Evolutionary conservation across 2,797 vertebrate species (phyloP).

Genomic region (Dendrocincla tyrannina): DNA sequence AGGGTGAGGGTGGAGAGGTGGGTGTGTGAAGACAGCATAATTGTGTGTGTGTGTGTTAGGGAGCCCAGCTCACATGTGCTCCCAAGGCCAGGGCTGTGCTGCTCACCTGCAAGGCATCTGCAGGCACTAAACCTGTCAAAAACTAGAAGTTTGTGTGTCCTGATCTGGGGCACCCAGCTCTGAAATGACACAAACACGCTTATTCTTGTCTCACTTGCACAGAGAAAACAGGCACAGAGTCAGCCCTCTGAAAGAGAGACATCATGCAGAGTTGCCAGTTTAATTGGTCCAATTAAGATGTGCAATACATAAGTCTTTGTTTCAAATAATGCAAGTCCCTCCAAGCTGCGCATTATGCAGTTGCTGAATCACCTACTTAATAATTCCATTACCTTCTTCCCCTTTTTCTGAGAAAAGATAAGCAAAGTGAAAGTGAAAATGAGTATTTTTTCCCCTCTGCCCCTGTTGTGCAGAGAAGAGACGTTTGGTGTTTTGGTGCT

Average conservation of each 20-base stretch:
- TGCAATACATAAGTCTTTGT: conserved; percentile 26
- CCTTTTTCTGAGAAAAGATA: background rate
- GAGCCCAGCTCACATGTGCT: background rate
- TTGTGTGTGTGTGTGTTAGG: background rate
- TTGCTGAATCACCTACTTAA: conserved; percentile 38
- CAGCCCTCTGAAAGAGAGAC: conserved; percentile 5
- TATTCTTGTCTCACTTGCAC: background rate
- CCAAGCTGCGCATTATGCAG: conserved; percentile 48
- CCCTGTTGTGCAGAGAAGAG: background rate
- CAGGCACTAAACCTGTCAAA: background rate
- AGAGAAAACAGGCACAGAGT: background rate
- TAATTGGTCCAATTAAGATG: conserved; percentile 60
- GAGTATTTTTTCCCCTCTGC: rapidly evolving
- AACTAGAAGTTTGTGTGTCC: background rate
- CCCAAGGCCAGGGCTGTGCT: background rate
- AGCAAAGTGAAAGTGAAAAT: background rate
- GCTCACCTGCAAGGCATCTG: background rate
- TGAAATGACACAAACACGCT: background rate
- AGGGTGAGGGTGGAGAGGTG: conserved; percentile 17
- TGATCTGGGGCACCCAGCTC: background rate
- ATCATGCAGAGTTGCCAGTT: conserved; percentile 14
- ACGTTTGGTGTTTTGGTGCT: background rate
- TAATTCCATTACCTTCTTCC: background rate
- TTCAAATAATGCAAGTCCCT: conserved; percentile 49
- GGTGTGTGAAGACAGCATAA: conserved; percentile 12